phyloP scores from a whole-genome alignment of 1,140 invertebrate genomes.

The Papilio aristodemus region DNA sequence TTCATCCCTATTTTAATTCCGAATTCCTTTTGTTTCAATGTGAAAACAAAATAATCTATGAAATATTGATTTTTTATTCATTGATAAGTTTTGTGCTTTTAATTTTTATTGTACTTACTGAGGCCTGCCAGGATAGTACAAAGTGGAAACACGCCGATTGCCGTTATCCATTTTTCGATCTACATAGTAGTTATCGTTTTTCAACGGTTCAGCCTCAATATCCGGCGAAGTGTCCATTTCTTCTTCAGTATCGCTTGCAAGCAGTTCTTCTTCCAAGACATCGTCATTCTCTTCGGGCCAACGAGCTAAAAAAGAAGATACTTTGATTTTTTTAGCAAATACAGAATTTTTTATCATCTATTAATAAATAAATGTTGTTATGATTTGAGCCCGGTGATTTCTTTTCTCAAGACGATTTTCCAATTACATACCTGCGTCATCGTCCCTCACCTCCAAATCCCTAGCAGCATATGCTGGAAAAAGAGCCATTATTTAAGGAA shows the following conservation, averaged over 20 bases:
- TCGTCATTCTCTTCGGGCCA: constrained; percentile 28
- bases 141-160: constrained; percentile 62
- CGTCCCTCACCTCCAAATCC: background rate
- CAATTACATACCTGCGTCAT: constrained; percentile 31
- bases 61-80: too few relatives aligned
- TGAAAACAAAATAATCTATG: too few relatives aligned
- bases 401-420: background rate
- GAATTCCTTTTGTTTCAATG: too few relatives aligned
- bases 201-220: background rate
- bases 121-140: constrained; percentile 66
- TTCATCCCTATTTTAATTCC: too few relatives aligned
- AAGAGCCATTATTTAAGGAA: constrained; percentile 40
- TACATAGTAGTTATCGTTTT: constrained; percentile 49
- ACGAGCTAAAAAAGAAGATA: constrained; percentile 17
- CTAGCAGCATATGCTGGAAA: constrained; percentile 46
- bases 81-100: too few relatives aligned
- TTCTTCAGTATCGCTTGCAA: constrained; percentile 47
- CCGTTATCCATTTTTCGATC: constrained; percentile 55
- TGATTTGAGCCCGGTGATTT: constrained; percentile 3
- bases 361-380: background rate
- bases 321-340: background rate
- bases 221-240: constrained; percentile 32
- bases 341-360: background rate
- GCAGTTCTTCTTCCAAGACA: constrained; percentile 40
- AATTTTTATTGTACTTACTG: too few relatives aligned